Evolutionary conservation across 2,888 invertebrate genomes (phyloP), one percentile per base, ranked within the genome.

Genomic region (Acanthoscelides obtectus): DNA sequence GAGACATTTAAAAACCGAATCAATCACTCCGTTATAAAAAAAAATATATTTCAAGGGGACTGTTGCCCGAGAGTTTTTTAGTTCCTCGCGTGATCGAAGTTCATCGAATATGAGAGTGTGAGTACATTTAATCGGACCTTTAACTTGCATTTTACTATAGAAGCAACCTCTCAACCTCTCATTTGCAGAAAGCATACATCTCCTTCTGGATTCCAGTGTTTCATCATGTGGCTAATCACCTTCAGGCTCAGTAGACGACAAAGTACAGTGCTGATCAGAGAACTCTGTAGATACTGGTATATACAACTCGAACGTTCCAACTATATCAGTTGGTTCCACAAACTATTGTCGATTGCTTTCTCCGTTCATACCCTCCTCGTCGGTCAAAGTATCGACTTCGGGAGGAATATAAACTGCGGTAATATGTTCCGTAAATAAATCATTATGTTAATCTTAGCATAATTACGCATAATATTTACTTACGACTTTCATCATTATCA

Each of bases 331-430:
- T 63, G 72, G 72, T 70, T 73, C 70, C 65, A 71, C 70, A 20
- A 69, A 27, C 70, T 74, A 71, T 67, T 20, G 72, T 25, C 68
- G 22, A 73, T 70, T 69, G 63, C 20, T 67, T 20, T 75, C 72
- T 66, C 74, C 72, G 27, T 69, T 69, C n/a, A 74, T 72, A 74
- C 72, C 70, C 68, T 75, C 75, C 70, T 76, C 76, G 70, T 76
- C 75, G 22, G 75, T 76, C 68, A 76, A 70, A 22, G 69, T 70
- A 72, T 75, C 75, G 66, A 74, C 76, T 19, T 73, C 71, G 20
- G 74, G 75, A 67, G 70, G 75, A 70, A 74, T 71, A 73, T 73
- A 72, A 22, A 88, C 92, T 45, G 77, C 80, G 70, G 73, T 73
- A 71, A 75, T 75, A 5, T 67, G 27, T 22, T 70, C 66, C 17